Percentiles rank a stretch among this genome's conserved stretches.
These are phyloP conservation scores for Coregonus sp. DNA, from an alignment of 2,797 vertebrate species.

Conservation along the genomic window DNA sequence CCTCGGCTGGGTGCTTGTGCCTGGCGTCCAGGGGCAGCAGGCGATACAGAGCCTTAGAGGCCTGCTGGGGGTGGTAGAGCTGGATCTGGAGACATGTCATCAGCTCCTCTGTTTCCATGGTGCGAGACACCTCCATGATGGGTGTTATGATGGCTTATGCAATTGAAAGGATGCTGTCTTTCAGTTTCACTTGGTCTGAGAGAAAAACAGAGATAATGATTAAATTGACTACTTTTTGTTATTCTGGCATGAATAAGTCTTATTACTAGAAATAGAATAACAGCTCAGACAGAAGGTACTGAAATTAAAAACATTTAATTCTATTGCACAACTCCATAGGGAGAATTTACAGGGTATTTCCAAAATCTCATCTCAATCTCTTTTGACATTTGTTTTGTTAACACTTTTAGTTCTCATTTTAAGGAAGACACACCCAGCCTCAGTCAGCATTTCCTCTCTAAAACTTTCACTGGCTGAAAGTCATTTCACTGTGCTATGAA, in stretches of 20 bases:
- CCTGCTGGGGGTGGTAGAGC: conserved; percentile 83
- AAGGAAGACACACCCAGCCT: background rate
- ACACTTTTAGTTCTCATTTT: background rate
- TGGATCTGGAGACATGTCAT: conserved; percentile 81
- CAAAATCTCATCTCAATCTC: background rate
- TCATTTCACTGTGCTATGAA: background rate
- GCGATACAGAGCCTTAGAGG: conserved; percentile 65
- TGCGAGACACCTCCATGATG: conserved; percentile 68
- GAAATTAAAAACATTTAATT: background rate
- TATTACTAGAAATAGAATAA: background rate
- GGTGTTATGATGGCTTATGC: background rate
- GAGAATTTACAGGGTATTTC: background rate
- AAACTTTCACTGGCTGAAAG: background rate
- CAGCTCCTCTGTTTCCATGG: conserved; percentile 83
- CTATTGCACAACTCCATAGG: background rate
- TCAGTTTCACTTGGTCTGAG: background rate
- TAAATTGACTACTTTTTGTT: background rate
- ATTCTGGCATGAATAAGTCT: background rate
- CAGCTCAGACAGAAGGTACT: background rate
- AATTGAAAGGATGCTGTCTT: background rate
- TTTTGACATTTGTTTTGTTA: background rate
- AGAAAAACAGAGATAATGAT: background rate
- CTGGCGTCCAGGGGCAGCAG: conserved; percentile 66
- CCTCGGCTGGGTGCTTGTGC: conserved; percentile 68
- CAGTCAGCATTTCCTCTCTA: background rate